These are phyloP conservation scores for Physella acuta DNA, from an alignment of 1,140 invertebrate genomes.

Conservation along the genomic window DNA sequence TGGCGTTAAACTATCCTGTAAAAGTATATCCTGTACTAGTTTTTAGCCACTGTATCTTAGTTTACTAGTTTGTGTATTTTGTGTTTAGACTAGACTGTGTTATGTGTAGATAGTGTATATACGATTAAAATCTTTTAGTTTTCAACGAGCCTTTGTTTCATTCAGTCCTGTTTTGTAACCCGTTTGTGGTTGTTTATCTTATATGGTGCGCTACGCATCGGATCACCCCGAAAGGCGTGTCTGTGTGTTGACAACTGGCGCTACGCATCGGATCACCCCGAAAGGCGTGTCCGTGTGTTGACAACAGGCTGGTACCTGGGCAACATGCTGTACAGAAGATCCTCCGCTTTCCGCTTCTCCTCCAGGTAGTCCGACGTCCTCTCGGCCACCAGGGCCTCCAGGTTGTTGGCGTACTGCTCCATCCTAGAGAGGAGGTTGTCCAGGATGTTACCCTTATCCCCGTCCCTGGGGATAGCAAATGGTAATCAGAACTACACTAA, in stretches of 20 bases:
- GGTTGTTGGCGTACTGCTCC: constrained; percentile 70
- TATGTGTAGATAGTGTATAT: neutral
- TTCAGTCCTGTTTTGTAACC: too few species aligned
- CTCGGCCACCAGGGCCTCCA: constrained; percentile 91
- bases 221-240: neutral
- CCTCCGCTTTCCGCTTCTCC: constrained; percentile 95
- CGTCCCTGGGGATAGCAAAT: constrained; percentile 27
- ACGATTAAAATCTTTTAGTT: neutral
- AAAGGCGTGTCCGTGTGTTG: too few species aligned
- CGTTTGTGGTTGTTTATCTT: too few species aligned
- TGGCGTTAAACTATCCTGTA: neutral
- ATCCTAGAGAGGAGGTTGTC: constrained; percentile 87
- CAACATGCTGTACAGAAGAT: constrained; percentile 88
- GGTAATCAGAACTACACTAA: too few species aligned
- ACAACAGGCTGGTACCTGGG: too few species aligned
- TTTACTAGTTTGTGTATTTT: too few species aligned
- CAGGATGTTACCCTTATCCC: constrained; percentile 82
- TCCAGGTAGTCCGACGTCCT: constrained; percentile 94
- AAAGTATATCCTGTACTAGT: neutral
- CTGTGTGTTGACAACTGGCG: too few species aligned
- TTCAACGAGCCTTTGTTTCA: neutral
- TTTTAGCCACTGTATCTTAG: too few species aligned
- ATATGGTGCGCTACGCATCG: neutral
- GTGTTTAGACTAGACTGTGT: too few species aligned
- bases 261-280: too few species aligned